These are phyloP conservation scores for Epizoanthus scotinus DNA, from an alignment of 92 coral and sea anemone species.

Conservation along the genomic window DNA sequence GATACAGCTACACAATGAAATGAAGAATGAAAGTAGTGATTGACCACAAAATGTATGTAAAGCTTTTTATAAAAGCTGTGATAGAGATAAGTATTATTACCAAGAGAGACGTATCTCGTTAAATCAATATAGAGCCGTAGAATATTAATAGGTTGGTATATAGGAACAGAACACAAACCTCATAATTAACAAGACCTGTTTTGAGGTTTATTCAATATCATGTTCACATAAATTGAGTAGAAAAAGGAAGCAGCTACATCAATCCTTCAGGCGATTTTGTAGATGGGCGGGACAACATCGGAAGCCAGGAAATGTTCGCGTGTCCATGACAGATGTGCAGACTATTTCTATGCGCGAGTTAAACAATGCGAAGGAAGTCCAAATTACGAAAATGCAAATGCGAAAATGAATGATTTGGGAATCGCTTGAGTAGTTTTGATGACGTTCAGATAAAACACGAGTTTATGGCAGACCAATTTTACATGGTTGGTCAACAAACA, in stretches of 20 bases:
- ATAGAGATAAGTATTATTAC: constrained; percentile 8
- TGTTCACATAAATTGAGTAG: not conserved
- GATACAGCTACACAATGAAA: constrained; percentile 14
- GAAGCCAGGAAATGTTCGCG: constrained; percentile 19
- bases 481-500: constrained; percentile 20
- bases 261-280: constrained; percentile 6
- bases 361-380: constrained; percentile 39
- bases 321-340: constrained; percentile 9
- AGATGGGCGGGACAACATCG: constrained; percentile 21
- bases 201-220: constrained; percentile 20
- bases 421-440: constrained; percentile 32
- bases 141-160: not conserved
- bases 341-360: constrained; percentile 17
- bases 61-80: not conserved
- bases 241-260: constrained; percentile 6
- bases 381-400: constrained; percentile 31
- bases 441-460: constrained; percentile 29
- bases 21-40: constrained; percentile 28
- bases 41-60: constrained; percentile 36
- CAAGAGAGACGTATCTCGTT: not conserved
- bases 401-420: not conserved
- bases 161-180: constrained; percentile 16
- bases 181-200: constrained; percentile 21
- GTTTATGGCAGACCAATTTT: constrained; percentile 25
- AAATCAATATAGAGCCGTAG: constrained; percentile 8